Conservation (phyloP, 2,888 invertebrate species). For the Sphecodes monilicornis region DNA sequence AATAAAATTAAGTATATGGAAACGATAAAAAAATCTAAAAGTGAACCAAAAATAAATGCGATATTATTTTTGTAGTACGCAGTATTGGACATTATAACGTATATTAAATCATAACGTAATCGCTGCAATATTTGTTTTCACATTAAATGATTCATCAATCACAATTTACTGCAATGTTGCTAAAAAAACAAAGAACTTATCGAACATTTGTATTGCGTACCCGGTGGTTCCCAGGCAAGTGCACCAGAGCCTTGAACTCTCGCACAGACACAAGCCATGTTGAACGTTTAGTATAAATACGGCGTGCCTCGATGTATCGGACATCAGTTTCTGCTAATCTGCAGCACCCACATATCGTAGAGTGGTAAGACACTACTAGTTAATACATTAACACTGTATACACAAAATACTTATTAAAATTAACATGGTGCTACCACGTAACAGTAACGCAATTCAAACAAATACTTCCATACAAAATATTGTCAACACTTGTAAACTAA, state of each 20-base stretch:
- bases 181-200: conserved; percentile 14
- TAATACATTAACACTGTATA: neutral
- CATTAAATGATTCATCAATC: neutral
- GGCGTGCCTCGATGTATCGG: neutral
- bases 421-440: neutral
- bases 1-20: neutral
- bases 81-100: neutral
- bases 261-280: neutral
- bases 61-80: neutral
- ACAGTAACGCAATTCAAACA: neutral
- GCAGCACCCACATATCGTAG: conserved; percentile 6
- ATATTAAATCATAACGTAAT: neutral
- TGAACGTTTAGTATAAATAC: conserved; percentile 49
- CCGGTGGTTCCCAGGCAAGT: conserved; percentile 49
- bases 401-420: neutral
- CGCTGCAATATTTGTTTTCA: neutral
- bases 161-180: neutral
- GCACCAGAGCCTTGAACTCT: conserved; percentile 41
- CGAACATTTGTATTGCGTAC: neutral
- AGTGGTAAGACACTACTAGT: conserved; percentile 17
- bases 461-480: no score
- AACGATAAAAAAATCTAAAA: neutral
- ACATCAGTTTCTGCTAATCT: conserved; percentile 23
- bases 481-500: neutral
- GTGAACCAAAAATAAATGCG: neutral